These are phyloP conservation scores for Ischnura elegans DNA, from an alignment of 2,888 invertebrate genomes.

Conservation along the genomic window DNA sequence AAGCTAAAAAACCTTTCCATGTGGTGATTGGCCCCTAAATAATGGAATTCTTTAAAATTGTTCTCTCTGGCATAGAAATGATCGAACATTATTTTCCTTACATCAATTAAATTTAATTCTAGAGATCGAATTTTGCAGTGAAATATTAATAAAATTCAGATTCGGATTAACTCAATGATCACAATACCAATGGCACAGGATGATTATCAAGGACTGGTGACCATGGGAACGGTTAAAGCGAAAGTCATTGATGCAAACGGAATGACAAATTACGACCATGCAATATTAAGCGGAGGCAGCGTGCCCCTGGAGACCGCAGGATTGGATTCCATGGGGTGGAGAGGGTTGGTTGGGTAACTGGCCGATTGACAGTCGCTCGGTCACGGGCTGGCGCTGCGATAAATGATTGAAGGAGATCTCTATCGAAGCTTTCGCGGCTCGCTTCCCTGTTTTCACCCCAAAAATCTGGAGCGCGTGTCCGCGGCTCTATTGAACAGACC, in stretches of 20 bases:
- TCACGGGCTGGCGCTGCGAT: not conserved
- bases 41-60: too few relatives aligned
- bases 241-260: conserved; percentile 4
- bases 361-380: not conserved
- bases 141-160: not conserved
- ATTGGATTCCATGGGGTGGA: not conserved
- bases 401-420: not conserved
- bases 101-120: too few relatives aligned
- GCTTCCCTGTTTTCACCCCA: not conserved
- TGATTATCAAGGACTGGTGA: not conserved
- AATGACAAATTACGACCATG: not conserved
- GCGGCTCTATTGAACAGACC: not conserved
- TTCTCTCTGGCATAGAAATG: too few relatives aligned
- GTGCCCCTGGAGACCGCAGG: not conserved
- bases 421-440: not conserved
- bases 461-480: not conserved
- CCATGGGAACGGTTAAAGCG: not conserved
- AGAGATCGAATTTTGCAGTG: too few relatives aligned
- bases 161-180: not conserved
- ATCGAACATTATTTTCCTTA: too few relatives aligned
- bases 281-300: not conserved
- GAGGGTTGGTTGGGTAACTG: not conserved
- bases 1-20: too few relatives aligned
- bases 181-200: not conserved
- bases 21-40: too few relatives aligned